A percentile compares a stretch with the other conserved stretches of the same genome.
phyloP scores from a whole-genome alignment of 2,888 invertebrate genomes.

The Lasioglossum vierecki region DNA sequence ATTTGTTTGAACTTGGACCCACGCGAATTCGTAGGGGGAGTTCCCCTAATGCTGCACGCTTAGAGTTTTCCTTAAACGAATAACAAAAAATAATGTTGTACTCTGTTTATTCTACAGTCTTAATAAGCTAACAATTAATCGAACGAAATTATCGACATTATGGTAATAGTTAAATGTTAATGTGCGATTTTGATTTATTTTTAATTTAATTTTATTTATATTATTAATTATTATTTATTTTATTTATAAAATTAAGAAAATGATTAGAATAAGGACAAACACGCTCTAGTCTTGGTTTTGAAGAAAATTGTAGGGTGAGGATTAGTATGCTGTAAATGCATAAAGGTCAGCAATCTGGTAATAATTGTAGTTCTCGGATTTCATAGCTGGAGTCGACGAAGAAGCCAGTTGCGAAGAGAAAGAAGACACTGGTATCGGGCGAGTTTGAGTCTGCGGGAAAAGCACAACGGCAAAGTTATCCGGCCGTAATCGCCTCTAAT shows the following conservation, averaged over 20 bases:
- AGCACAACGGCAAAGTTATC: constrained; percentile 37
- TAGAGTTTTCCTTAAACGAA: too few relatives aligned
- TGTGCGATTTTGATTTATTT: too few relatives aligned
- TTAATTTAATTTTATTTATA: too few relatives aligned
- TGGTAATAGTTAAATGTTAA: too few relatives aligned
- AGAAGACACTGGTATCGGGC: not conserved
- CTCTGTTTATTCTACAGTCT: too few relatives aligned
- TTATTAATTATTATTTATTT: too few relatives aligned
- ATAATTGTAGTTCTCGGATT: constrained; percentile 7
- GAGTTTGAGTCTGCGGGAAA: not conserved
- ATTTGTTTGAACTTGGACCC: not conserved
- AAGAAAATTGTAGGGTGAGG: not conserved
- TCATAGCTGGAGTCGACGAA: not conserved
- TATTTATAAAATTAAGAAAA: too few relatives aligned
- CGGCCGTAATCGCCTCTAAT: constrained; percentile 38
- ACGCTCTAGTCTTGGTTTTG: not conserved
- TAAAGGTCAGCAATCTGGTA: not conserved
- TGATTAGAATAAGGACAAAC: not conserved
- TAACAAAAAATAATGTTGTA: too few relatives aligned
- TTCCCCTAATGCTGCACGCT: too few relatives aligned
- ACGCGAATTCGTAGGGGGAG: not conserved
- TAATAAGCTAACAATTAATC: too few relatives aligned
- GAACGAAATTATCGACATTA: too few relatives aligned
- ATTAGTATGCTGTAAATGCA: not conserved
- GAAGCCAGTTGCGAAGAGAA: not conserved